These are phyloP conservation scores for Phasianus colchicus DNA, from an alignment of 2,113 vertebrate genomes.

Conservation along the genomic window DNA sequence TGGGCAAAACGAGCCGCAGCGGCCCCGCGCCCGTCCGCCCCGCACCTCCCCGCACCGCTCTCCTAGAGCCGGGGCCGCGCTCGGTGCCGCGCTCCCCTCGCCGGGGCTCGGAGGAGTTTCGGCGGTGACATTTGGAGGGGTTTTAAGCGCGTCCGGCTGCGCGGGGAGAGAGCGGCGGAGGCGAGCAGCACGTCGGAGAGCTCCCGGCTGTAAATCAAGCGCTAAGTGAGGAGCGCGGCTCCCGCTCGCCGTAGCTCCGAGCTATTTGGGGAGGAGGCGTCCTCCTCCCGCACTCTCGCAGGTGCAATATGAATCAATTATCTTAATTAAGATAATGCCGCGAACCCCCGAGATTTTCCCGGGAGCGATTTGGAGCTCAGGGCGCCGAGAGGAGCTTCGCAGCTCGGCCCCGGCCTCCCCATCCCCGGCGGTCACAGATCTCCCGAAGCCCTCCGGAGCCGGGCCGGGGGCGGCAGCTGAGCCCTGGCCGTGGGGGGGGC, in stretches of 20 bases:
- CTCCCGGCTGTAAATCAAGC: conserved; percentile 77
- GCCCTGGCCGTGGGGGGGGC: conserved; percentile 52
- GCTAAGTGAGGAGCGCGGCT: conserved; percentile 64
- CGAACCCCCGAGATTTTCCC: conserved; percentile 81
- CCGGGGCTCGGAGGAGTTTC: neutral
- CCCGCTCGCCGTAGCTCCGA: conserved; percentile 77
- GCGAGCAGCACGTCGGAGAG: no score
- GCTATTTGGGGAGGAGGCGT: conserved; percentile 75
- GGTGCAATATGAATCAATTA: conserved; percentile 91
- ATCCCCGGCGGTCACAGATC: neutral
- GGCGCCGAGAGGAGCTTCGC: conserved; percentile 72
- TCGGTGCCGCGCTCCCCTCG: neutral
- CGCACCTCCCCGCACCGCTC: neutral
- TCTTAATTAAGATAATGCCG: conserved; percentile 87
- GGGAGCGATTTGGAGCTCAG: conserved; percentile 71
- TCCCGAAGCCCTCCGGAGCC: no score
- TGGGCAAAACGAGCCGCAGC: neutral
- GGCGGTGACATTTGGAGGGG: no score
- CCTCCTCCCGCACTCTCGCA: conserved; percentile 78
- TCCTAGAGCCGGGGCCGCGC: no score
- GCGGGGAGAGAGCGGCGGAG: no score
- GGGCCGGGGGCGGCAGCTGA: neutral
- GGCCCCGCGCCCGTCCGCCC: neutral
- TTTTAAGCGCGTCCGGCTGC: no score
- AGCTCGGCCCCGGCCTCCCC: neutral